Evolutionary conservation across 2,797 vertebrate species (phyloP), one percentile per base, ranked within the genome.

Genomic region (Clarias pachynema): DNA sequence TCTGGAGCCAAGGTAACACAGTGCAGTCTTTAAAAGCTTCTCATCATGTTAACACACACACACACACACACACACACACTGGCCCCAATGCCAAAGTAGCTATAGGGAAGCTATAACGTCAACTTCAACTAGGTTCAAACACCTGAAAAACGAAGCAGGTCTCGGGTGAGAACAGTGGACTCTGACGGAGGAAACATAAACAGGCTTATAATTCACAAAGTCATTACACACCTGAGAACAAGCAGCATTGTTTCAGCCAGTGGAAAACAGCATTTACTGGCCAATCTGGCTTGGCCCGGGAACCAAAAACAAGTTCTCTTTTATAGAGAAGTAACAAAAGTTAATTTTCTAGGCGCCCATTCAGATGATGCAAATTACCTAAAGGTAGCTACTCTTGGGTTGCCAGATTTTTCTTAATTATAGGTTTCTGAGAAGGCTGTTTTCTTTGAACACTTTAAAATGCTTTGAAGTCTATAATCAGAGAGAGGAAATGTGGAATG

Each of bases 191-290:
- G 57, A 63, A 68, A 44, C 34, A 56, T 53, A 26, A 68, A 81
- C 69, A 85, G 24, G 0, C 49, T 81, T 86, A 66, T 81, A 63
- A 86, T 74, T 85, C 77, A 81, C 83, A 22, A 72, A 85, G 79
- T 83, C 82, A 89, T 84, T 86, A 82, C 6, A 80, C 68, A 57
- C 18, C 8, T 22, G 22, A 77, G 29, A 77, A 77, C 18, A 34
- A 57, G 9, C 53, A 75, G 20, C 49, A 56, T 31, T 75, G 49
- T 75, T 75, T 57, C 53, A 22, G 16, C 4, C 26, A 5, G 9
- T 57, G 26, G 3, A 31, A 75, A 75, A 75, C 53, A 75, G 73
- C 70, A 49, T n/a, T 73, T n/a, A 49, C 12, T 26, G 22, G 40
- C 24, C 70, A 73, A n/a, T 49, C 70, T 49, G 40, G 24, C 40